Evolutionary conservation across 2,113 vertebrate genomes (phyloP), one percentile per base, ranked within the genome.

Genomic region (Ondatra zibethicus): DNA sequence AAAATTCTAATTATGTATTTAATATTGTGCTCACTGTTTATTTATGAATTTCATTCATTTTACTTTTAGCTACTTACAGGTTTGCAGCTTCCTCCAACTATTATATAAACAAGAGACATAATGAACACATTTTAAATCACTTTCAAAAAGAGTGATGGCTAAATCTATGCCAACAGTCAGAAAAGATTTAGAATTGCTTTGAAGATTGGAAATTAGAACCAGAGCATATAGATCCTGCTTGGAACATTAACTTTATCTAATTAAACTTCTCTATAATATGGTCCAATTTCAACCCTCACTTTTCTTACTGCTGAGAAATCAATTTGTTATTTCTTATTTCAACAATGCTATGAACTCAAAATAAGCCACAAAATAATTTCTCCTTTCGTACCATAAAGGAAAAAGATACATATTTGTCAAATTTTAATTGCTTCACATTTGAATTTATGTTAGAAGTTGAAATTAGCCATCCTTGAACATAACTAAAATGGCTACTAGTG

Each of bases 91-190:
- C 97, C 3, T 97, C 96, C 81, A 97, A 70, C 55, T 96, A 70
- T 94, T 94, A n/a, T 84, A 98, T 97, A 94, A 97, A 96, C 97
- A 97, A 97, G 63, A 93, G 85, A 95, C 52, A 88, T 92, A 98
- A 97, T 94, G 55, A 98, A 97, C 97, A 97, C 61, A 85, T 93
- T 98, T 98, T 95, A 98, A 98, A 97, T 97, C 89, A 97, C 19
- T 97, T 97, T 97, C 91, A 97, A 95, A 84, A 89, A 97, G 70
- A 93, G 65, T 96, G 70, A 92, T 98, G 96, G 98, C 97, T 96
- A 94, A 92, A 90, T 96, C 96, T 97, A 97, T 98, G 93, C 97
- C 94, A 98, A 97, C 29, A 94, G 97, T 92, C 95, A 97, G 77
- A 86, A 70, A 36, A 94, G 97, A 96, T 98, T 98, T 95, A 98